A percentile compares a stretch with the other conserved stretches of the same genome.
Evolutionary conservation across 2,113 vertebrate species (phyloP).

Genomic region (Lagenorhynchus albirostris): DNA sequence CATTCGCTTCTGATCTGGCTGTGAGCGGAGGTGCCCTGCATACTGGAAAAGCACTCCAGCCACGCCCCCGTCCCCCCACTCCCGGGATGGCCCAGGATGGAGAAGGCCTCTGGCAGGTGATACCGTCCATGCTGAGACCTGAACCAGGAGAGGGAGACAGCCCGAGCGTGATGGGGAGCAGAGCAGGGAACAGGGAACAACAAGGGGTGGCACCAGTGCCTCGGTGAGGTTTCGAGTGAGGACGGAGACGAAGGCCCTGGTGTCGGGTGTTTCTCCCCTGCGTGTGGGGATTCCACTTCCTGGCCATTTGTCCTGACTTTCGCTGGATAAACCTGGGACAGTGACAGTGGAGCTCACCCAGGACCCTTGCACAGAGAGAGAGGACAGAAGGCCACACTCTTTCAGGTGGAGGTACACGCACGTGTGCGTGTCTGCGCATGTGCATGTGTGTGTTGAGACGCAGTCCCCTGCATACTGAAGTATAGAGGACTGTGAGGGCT

Average conservation of each 20-base stretch:
- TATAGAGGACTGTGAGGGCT: not conserved
- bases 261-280: not conserved
- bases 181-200: not conserved
- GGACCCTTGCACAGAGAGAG: not conserved
- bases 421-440: accelerated
- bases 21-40: not conserved
- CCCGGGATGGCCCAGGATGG: not conserved
- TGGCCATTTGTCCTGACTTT: not conserved
- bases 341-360: not conserved
- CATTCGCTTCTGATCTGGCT: not conserved
- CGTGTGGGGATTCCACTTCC: not conserved
- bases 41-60: no score
- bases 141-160: not conserved
- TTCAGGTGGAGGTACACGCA: not conserved
- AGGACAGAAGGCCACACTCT: not conserved
- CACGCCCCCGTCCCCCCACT: not conserved
- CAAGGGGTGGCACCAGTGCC: not conserved
- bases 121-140: not conserved
- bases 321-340: no score
- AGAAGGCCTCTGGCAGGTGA: not conserved
- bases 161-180: not conserved
- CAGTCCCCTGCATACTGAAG: not conserved
- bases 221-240: not conserved
- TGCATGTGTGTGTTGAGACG: no score
- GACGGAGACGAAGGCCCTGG: not conserved